These are phyloP conservation scores for Sorex maritimensis DNA, from an alignment of 2,797 vertebrate genomes.

Conservation along the genomic window DNA sequence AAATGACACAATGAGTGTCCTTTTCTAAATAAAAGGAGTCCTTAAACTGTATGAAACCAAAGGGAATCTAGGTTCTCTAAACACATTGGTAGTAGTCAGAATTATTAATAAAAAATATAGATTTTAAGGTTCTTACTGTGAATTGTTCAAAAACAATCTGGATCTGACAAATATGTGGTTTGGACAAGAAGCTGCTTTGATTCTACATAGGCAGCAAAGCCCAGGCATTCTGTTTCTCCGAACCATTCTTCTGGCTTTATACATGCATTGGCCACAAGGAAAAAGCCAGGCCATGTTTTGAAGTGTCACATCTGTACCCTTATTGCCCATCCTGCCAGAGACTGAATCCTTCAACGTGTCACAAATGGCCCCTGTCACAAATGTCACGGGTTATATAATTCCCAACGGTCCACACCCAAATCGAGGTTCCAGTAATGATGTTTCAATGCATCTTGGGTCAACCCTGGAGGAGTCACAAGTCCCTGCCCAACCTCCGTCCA, in stretches of 20 bases:
- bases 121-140: slow-evolving; percentile 25
- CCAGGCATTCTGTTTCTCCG: slow-evolving; percentile 54
- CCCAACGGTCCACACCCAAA: background rate
- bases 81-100: slow-evolving; percentile 54
- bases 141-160: slow-evolving; percentile 53
- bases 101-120: slow-evolving; percentile 34
- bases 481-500: background rate
- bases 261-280: background rate
- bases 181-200: background rate
- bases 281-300: background rate
- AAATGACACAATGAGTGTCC: background rate
- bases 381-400: background rate
- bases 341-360: background rate
- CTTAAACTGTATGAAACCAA: background rate
- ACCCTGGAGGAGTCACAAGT: background rate
- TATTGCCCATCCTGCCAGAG: background rate
- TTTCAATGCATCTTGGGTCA: background rate
- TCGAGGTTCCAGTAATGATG: background rate
- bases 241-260: background rate
- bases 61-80: slow-evolving; percentile 9
- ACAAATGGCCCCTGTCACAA: background rate
- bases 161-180: background rate
- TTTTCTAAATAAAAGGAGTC: slow-evolving; percentile 46
- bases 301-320: background rate
- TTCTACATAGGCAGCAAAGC: background rate